phyloP scores from a whole-genome alignment of 2,113 vertebrate species.

The Microcebus ravelobensis region DNA sequence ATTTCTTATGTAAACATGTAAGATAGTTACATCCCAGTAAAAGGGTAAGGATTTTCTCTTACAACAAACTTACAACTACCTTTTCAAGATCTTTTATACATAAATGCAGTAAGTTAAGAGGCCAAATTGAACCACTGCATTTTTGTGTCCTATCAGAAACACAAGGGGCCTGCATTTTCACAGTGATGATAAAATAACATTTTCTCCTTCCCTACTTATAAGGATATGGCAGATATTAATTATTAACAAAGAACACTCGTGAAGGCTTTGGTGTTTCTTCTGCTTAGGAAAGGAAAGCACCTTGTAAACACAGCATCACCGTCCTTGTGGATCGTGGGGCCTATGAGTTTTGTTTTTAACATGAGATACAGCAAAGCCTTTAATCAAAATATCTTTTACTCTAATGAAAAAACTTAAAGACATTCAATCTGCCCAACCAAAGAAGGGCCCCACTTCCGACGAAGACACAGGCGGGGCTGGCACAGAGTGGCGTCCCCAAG shows the following conservation, averaged over 20 bases:
- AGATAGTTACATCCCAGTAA: too few species aligned
- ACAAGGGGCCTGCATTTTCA: background rate
- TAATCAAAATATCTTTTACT: constrained; percentile 49
- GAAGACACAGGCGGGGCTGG: accelerated
- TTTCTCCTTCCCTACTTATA: background rate
- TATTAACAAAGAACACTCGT: background rate
- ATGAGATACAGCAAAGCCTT: background rate
- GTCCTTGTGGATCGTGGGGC: background rate
- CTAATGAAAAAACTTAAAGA: constrained; percentile 54
- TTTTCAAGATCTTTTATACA: too few species aligned
- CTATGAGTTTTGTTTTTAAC: background rate
- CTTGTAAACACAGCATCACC: background rate
- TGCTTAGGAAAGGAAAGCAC: background rate
- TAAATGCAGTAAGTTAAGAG: too few species aligned
- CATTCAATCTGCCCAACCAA: background rate
- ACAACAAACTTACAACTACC: too few species aligned
- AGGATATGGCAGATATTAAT: background rate
- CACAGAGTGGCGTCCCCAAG: background rate
- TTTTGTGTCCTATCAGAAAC: too few species aligned
- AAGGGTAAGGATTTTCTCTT: too few species aligned
- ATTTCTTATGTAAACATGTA: too few species aligned
- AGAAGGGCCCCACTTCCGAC: background rate
- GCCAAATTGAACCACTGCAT: too few species aligned
- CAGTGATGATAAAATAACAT: too few species aligned
- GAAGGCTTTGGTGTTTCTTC: background rate